phyloP scores from a whole-genome alignment of 2,113 vertebrate species.

The Neotragus pygmaeus region DNA sequence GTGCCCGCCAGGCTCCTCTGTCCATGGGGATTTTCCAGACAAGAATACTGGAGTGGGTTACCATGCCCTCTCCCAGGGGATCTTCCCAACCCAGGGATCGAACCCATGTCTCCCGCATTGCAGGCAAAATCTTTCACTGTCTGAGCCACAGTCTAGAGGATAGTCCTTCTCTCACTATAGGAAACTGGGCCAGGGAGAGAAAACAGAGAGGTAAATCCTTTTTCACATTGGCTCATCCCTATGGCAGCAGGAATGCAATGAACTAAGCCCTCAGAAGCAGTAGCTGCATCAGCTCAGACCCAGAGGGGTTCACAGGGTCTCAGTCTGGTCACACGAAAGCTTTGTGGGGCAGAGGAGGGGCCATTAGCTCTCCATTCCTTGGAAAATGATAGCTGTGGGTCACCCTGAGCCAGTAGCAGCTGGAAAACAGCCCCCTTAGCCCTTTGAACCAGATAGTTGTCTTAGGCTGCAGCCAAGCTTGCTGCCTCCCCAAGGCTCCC shows the following conservation, averaged over 20 bases:
- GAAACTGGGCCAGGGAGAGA: not conserved
- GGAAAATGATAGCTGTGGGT: not conserved
- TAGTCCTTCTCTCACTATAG: not conserved
- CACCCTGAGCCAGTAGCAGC: not conserved
- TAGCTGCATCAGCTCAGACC: not conserved
- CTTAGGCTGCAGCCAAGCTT: not conserved
- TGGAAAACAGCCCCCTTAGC: not conserved
- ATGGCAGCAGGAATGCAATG: accelerated
- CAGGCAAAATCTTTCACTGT: not conserved
- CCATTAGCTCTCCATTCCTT: not conserved
- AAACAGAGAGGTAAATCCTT: not conserved
- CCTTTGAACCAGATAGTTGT: not conserved
- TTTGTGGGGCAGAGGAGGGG: not conserved
- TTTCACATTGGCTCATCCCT: not conserved
- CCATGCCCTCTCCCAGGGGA: not conserved
- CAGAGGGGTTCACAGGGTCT: not conserved
- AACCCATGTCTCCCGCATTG: not conserved
- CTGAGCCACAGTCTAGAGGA: not conserved
- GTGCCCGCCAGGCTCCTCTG: accelerated
- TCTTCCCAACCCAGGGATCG: not conserved
- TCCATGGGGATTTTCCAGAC: not conserved
- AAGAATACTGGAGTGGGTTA: not conserved
- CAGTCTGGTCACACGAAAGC: not conserved
- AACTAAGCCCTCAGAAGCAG: not conserved
- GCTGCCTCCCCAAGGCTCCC: not conserved